phyloP scores from a whole-genome alignment of 2,888 invertebrate genomes.

The Catocala fraxini region DNA sequence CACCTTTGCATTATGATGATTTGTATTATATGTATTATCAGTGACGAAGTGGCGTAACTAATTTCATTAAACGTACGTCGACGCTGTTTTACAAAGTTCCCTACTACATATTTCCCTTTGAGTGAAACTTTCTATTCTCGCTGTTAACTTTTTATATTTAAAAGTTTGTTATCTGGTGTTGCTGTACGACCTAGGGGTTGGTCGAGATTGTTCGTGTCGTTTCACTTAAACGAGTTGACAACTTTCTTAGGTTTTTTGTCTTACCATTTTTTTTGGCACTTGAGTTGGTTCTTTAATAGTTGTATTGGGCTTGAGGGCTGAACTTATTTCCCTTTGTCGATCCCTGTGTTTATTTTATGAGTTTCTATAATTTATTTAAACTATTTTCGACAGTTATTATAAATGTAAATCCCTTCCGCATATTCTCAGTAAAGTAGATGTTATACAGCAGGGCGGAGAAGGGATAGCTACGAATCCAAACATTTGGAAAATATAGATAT shows the following conservation, averaged over 20 bases:
- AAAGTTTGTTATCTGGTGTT: slow-evolving; percentile 5
- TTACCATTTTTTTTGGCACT: slow-evolving; percentile 1
- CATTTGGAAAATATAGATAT: no score
- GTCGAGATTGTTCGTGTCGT: neutral
- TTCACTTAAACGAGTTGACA: neutral
- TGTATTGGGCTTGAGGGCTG: neutral
- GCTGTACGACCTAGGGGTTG: neutral
- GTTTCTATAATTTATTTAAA: no score
- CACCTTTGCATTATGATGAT: slow-evolving; percentile 11
- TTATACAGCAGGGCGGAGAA: no score
- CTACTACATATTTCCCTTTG: slow-evolving; percentile 11
- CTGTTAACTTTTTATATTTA: slow-evolving; percentile 4
- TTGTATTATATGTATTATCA: no score
- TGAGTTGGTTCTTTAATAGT: neutral
- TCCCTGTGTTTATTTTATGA: no score
- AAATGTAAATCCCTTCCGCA: no score
- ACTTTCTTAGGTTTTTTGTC: slow-evolving; percentile 3
- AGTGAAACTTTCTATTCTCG: slow-evolving; percentile 11
- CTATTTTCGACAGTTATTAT: no score
- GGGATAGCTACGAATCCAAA: no score
- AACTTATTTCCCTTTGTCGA: no score
- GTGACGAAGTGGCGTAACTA: slow-evolving; percentile 16
- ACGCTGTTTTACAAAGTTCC: slow-evolving; percentile 6
- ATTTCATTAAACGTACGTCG: slow-evolving; percentile 10
- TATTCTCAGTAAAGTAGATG: no score